Conservation (phyloP, 2,888 invertebrate genomes). For the Creontiades dilutus region DNA sequence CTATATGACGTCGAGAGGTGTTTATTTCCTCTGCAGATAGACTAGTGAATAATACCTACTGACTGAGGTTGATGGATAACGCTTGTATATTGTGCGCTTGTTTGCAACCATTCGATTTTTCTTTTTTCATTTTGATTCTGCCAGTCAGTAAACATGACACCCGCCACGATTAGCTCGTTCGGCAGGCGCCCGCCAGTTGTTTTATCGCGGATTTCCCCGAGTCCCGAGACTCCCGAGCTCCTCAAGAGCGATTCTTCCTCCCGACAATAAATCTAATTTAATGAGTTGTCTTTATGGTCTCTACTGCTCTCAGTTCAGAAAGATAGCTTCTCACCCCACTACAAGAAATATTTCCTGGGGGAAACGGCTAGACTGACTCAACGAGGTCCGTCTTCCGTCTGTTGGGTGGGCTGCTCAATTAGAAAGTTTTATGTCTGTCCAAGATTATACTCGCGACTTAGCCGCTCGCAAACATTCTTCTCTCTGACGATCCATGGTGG, state of each 20-base stretch:
- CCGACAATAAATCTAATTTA: conserved; percentile 35
- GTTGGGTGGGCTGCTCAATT: conserved; percentile 33
- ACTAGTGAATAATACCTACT: too few relatives aligned
- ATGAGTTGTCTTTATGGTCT: conserved; percentile 17
- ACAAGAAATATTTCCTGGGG: conserved; percentile 1
- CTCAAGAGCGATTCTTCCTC: conserved; percentile 11
- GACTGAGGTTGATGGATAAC: too few relatives aligned
- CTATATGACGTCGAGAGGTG: too few relatives aligned
- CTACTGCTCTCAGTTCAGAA: conserved; percentile 8
- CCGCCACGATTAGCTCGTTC: neutral
- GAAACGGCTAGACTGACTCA: neutral
- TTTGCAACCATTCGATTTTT: too few relatives aligned
- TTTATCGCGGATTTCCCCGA: conserved; percentile 17
- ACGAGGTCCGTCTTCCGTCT: neutral
- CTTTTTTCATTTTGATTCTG: neutral
- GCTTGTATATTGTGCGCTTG: too few relatives aligned
- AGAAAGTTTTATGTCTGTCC: conserved; percentile 12
- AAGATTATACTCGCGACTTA: neutral
- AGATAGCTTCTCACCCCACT: neutral
- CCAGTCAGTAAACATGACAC: neutral
- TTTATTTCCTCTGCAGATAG: too few relatives aligned
- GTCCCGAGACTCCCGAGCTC: neutral
- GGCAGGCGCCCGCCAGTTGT: too few relatives aligned
- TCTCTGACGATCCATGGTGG: neutral
- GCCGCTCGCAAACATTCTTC: neutral